These are phyloP conservation scores for Apistogramma diplotaenia DNA, from an alignment of 2,113 vertebrate species.

Conservation along the genomic window DNA sequence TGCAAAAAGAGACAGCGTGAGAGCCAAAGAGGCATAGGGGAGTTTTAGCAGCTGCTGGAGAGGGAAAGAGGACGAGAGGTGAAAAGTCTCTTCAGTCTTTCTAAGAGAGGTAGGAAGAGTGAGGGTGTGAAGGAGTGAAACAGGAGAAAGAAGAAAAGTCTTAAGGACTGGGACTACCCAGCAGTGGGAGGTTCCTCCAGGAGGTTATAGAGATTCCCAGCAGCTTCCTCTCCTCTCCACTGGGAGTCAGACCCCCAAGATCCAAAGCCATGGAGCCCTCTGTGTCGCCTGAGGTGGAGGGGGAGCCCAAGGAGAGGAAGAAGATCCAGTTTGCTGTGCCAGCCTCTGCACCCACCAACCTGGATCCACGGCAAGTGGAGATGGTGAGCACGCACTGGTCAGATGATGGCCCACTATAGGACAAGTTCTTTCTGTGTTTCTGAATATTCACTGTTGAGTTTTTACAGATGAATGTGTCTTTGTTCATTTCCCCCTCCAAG, in stretches of 20 bases:
- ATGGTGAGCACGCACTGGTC: slow-evolving; percentile 81
- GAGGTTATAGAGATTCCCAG: slow-evolving; percentile 30
- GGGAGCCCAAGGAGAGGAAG: slow-evolving; percentile 87
- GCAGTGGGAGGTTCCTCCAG: slow-evolving; percentile 42
- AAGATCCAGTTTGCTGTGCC: slow-evolving; percentile 94
- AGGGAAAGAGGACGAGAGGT: slow-evolving; percentile 4
- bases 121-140: slow-evolving; percentile 20
- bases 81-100: neutral
- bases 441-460: neutral
- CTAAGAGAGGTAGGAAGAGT: neutral
- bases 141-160: slow-evolving; percentile 1
- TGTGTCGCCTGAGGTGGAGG: slow-evolving; percentile 63
- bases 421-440: neutral
- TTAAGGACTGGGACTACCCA: slow-evolving; percentile 39
- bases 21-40: neutral
- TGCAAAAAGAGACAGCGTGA: neutral
- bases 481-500: neutral
- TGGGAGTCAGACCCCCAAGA: slow-evolving; percentile 52
- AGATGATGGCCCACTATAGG: neutral
- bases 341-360: slow-evolving; percentile 82
- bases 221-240: slow-evolving; percentile 6
- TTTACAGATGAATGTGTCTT: neutral
- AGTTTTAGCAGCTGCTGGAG: neutral
- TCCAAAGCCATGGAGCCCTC: slow-evolving; percentile 73
- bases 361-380: slow-evolving; percentile 94